These are phyloP conservation scores for Hybognathus amarus DNA, from an alignment of 2,797 vertebrate species.

Conservation along the genomic window DNA sequence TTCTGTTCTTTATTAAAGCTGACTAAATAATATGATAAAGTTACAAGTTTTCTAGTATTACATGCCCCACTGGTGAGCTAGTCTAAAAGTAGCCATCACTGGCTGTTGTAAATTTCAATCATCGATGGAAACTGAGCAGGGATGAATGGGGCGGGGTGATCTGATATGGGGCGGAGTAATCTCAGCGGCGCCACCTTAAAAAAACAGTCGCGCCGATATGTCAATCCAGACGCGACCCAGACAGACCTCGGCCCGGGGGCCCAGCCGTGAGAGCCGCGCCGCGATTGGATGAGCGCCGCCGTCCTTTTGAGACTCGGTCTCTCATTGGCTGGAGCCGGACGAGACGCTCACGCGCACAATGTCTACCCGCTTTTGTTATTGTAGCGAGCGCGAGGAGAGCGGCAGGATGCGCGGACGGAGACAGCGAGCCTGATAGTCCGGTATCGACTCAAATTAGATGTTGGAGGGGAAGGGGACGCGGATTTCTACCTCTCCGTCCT, in stretches of 20 bases:
- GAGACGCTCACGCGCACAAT: slow-evolving; percentile 73
- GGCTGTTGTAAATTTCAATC: slow-evolving; percentile 44
- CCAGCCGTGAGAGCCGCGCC: slow-evolving; percentile 58
- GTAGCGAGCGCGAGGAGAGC: slow-evolving; percentile 68
- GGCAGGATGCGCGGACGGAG: slow-evolving; percentile 69
- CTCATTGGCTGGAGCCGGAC: slow-evolving; percentile 71
- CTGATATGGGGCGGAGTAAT: slow-evolving; percentile 61
- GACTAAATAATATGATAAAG: background rate
- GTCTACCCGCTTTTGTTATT: slow-evolving; percentile 79
- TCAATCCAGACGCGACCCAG: slow-evolving; percentile 73
- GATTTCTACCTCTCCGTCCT: slow-evolving; percentile 48
- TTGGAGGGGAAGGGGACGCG: slow-evolving; percentile 45
- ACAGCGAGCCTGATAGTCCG: slow-evolving; percentile 64
- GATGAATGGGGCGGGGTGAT: background rate
- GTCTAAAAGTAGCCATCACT: slow-evolving; percentile 26
- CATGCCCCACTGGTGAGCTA: background rate
- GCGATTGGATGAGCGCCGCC: slow-evolving; percentile 64
- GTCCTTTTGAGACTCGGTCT: slow-evolving; percentile 27
- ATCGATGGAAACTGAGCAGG: slow-evolving; percentile 9
- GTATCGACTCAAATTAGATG: slow-evolving; percentile 55
- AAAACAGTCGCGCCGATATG: slow-evolving; percentile 76
- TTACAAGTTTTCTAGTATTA: background rate
- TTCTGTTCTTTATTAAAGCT: background rate
- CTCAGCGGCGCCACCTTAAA: slow-evolving; percentile 78
- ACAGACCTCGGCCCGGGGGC: slow-evolving; percentile 69